These are phyloP conservation scores for Euura saliciscinereae DNA, from an alignment of 1,140 invertebrate species.

Conservation along the genomic window DNA sequence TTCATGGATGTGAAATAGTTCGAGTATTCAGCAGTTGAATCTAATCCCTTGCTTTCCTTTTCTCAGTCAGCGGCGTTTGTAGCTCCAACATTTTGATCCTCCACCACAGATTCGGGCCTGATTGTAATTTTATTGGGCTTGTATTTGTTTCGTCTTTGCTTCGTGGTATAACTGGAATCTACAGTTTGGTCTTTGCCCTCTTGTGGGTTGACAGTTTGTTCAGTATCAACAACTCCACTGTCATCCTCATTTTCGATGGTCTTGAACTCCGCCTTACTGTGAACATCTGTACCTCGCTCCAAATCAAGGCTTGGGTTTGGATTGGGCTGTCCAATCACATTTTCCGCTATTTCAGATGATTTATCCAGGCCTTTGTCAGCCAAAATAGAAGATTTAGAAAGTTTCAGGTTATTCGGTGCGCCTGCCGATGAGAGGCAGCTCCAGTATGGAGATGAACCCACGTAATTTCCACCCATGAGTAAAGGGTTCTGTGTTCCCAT, in stretches of 20 bases:
- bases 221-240: background rate
- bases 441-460: slow-evolving; percentile 1
- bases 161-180: background rate
- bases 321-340: background rate
- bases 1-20: no score
- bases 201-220: background rate
- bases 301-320: background rate
- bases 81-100: background rate
- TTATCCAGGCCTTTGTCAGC: background rate
- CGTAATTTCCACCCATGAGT: background rate
- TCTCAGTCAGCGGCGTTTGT: background rate
- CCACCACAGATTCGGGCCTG: background rate
- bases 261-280: background rate
- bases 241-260: no score
- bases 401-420: background rate
- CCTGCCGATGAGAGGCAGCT: background rate
- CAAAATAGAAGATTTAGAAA: background rate
- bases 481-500: background rate
- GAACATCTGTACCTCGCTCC: background rate
- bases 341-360: background rate
- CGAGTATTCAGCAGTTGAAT: no score
- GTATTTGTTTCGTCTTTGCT: background rate
- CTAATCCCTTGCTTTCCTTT: no score
- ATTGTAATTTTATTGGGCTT: background rate
- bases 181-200: slow-evolving; percentile 4